Conservation (phyloP, 2,113 vertebrate species). For the Ameiurus melas region DNA sequence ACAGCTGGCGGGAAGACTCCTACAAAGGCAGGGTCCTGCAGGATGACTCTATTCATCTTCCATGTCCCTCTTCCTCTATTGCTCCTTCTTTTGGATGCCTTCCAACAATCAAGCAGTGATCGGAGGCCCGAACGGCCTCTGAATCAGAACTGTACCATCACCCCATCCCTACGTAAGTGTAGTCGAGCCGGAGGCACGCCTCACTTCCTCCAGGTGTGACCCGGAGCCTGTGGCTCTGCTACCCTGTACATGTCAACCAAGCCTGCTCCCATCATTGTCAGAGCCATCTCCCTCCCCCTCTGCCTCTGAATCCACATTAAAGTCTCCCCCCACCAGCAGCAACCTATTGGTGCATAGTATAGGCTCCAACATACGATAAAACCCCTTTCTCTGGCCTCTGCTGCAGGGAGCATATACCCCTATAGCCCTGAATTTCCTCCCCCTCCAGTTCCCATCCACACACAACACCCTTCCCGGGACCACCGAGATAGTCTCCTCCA, state of each 20-base stretch:
- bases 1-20: neutral
- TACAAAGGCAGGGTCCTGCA: neutral
- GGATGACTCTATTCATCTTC: neutral
- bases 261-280: neutral
- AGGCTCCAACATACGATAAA: too few species aligned
- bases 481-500: too few species aligned
- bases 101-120: neutral
- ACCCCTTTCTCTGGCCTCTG: too few species aligned
- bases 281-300: neutral
- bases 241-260: neutral
- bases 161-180: neutral
- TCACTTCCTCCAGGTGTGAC: neutral
- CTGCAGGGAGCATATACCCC: too few species aligned
- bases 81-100: rapidly evolving
- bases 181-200: neutral
- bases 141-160: neutral
- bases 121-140: neutral
- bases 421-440: too few species aligned
- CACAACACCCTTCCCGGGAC: too few species aligned
- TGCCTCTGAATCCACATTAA: neutral
- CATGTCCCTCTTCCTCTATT: neutral
- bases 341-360: too few species aligned
- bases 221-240: neutral
- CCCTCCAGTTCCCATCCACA: too few species aligned
- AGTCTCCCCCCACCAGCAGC: too few species aligned